Evolutionary conservation across 1,140 invertebrate genomes (phyloP).

Genomic region (Anagrus nilaparvatae): DNA sequence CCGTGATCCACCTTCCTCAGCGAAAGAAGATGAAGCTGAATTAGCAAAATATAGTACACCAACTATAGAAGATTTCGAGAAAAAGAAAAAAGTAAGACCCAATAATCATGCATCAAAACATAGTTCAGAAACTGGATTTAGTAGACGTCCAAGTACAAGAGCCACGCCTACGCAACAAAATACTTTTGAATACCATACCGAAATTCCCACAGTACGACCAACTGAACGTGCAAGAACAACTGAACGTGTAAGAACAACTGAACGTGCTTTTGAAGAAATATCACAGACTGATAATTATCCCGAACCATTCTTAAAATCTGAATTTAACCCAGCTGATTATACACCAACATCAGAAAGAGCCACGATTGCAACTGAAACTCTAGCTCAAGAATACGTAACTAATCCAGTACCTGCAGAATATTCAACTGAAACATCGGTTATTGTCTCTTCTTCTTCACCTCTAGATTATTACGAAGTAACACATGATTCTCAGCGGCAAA

Average conservation of each 20-base stretch:
- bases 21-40: conserved; percentile 16
- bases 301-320: conserved; percentile 13
- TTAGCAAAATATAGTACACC: conserved; percentile 19
- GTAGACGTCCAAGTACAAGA: no score
- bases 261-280: conserved; percentile 7
- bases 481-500: conserved; percentile 15
- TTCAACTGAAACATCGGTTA: conserved; percentile 8
- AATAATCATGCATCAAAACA: conserved; percentile 17
- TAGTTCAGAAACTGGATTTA: conserved; percentile 3
- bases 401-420: conserved; percentile 3
- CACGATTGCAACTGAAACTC: not conserved
- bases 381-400: conserved; percentile 5
- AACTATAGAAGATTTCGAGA: conserved; percentile 12
- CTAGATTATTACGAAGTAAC: conserved; percentile 24
- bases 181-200: no score
- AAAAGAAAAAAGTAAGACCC: conserved; percentile 17
- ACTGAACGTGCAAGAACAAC: conserved; percentile 2
- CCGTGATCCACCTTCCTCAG: conserved; percentile 11
- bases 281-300: conserved; percentile 16
- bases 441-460: no score
- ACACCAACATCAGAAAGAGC: conserved; percentile 1
- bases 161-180: no score
- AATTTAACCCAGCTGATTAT: conserved; percentile 9
- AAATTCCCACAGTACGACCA: conserved; percentile 7
- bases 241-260: not conserved